A percentile compares a stretch with the other conserved stretches of the same genome.
These are phyloP conservation scores for Petrocephalus zakoni DNA, from an alignment of 2,113 vertebrate species.

Conservation along the genomic window DNA sequence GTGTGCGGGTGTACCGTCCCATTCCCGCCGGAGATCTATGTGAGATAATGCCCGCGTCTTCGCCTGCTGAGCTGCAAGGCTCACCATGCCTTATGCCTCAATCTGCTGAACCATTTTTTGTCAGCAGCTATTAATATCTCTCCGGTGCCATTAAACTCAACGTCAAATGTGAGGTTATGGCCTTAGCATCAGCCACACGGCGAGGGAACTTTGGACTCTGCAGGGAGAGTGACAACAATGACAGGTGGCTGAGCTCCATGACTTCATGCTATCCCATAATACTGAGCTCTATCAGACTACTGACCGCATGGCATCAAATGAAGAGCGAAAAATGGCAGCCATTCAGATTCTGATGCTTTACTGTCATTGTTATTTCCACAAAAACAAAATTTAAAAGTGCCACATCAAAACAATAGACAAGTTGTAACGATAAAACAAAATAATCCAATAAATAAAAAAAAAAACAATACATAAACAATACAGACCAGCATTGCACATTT, in stretches of 20 bases:
- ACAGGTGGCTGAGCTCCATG: background rate
- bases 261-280: background rate
- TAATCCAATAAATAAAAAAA: too few species aligned
- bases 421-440: too few species aligned
- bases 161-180: background rate
- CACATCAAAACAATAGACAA: too few species aligned
- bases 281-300: background rate
- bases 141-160: background rate
- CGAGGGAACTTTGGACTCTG: background rate
- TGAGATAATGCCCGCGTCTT: background rate
- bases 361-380: too few species aligned
- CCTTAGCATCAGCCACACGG: background rate
- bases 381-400: too few species aligned
- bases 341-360: too few species aligned
- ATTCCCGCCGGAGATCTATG: background rate
- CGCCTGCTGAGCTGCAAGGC: background rate
- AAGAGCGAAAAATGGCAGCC: background rate
- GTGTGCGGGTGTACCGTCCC: background rate
- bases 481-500: too few species aligned
- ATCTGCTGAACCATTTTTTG: background rate
- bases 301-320: background rate
- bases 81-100: background rate
- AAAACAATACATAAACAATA: too few species aligned
- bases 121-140: conserved; percentile 9
- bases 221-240: background rate